phyloP scores from a whole-genome alignment of 2,888 invertebrate species.

The Yponomeuta evonymella region DNA sequence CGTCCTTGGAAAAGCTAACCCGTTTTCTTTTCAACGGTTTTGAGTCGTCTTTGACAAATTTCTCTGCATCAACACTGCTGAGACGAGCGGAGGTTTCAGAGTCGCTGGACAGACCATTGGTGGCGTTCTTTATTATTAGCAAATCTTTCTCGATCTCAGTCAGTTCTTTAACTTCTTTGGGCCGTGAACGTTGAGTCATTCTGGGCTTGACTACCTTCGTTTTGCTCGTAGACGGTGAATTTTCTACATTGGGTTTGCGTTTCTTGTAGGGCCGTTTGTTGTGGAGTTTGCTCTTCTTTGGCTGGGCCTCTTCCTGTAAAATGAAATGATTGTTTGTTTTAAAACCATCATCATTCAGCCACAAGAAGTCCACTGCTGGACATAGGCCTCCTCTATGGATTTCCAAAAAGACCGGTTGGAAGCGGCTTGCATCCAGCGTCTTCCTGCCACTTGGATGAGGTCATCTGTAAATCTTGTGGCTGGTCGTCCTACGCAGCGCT shows the following conservation, averaged over 20 bases:
- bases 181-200: constrained; percentile 25
- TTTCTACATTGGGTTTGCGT: constrained; percentile 39
- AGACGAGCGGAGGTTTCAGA: constrained; percentile 39
- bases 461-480: too few species aligned
- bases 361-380: too few species aligned
- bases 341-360: too few species aligned
- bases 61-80: constrained; percentile 36
- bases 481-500: too few species aligned
- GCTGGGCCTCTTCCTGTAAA: constrained; percentile 53
- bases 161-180: constrained; percentile 50
- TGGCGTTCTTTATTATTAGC: constrained; percentile 59
- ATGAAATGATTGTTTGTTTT: not conserved
- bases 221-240: constrained; percentile 44
- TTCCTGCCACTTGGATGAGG: too few species aligned
- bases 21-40: constrained; percentile 42
- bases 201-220: constrained; percentile 35
- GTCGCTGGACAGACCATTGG: constrained; percentile 46
- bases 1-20: constrained; percentile 42
- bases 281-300: constrained; percentile 45
- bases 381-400: too few species aligned
- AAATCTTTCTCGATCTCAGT: constrained; percentile 66
- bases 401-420: too few species aligned
- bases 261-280: constrained; percentile 55
- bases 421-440: too few species aligned
- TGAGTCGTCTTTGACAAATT: constrained; percentile 27